phyloP scores from a whole-genome alignment of 1,140 invertebrate genomes.

The Drosophila albomicans region DNA sequence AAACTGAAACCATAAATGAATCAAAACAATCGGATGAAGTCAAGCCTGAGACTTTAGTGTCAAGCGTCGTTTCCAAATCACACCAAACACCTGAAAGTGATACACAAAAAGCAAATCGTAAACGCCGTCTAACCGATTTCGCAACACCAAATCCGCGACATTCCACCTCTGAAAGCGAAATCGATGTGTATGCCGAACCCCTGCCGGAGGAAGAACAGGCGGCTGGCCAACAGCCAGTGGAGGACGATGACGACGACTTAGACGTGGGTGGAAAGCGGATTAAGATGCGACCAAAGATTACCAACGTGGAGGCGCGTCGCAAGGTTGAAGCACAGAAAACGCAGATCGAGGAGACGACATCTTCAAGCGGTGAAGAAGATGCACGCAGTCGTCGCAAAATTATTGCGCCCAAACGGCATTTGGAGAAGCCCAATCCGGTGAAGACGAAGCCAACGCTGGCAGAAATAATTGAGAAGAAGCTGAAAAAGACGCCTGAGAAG shows the following conservation, averaged over 20 bases:
- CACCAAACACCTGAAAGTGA: neutral
- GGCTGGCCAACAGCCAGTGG: conserved; percentile 61
- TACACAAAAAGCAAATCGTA: conserved; percentile 41
- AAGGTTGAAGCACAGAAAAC: conserved; percentile 87
- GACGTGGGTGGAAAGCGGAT: conserved; percentile 86
- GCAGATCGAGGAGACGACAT: conserved; percentile 86
- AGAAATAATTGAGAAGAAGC: conserved; percentile 79
- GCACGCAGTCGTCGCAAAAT: conserved; percentile 64
- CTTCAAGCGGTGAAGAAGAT: conserved; percentile 85
- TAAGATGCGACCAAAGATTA: conserved; percentile 86
- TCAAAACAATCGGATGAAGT: neutral
- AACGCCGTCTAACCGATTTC: conserved; percentile 67
- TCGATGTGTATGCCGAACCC: conserved; percentile 59
- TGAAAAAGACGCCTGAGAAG: conserved; percentile 71
- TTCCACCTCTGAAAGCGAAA: conserved; percentile 76
- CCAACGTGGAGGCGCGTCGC: conserved; percentile 86
- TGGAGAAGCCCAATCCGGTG: conserved; percentile 43
- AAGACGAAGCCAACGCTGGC: conserved; percentile 72
- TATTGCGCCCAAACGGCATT: conserved; percentile 57
- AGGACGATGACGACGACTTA: conserved; percentile 85
- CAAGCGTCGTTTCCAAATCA: conserved; percentile 4
- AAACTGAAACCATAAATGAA: neutral
- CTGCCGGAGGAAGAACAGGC: conserved; percentile 32
- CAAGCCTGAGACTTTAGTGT: neutral
- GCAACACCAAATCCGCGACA: conserved; percentile 42